Evolutionary conservation across 2,113 vertebrate species (phyloP).

Genomic region (Capreolus pygargus): DNA sequence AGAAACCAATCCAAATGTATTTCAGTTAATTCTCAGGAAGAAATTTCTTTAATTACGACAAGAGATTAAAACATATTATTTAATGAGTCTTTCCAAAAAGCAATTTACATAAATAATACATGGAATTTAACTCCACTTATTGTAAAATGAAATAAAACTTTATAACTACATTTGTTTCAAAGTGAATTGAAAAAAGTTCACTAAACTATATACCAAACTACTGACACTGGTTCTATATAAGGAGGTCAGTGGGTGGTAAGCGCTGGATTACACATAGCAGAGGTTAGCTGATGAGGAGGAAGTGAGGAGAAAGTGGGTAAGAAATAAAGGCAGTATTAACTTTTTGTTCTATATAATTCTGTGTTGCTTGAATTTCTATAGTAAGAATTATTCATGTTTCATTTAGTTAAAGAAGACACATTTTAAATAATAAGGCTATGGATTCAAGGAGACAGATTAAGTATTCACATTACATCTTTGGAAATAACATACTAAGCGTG

Average conservation of each 20-base stretch:
- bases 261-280: not conserved
- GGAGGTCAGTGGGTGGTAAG: not conserved
- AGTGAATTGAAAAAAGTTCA: not conserved
- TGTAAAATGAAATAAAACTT: not conserved
- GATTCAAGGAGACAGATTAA: not conserved
- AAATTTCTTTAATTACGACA: constrained; percentile 19
- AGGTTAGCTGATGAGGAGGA: not conserved
- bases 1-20: constrained; percentile 18
- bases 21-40: not conserved
- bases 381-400: not conserved
- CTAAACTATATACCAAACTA: not conserved
- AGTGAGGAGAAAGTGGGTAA: not conserved
- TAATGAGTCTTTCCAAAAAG: constrained; percentile 6
- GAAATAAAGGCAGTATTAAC: not conserved
- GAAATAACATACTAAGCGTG: not conserved
- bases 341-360: not conserved
- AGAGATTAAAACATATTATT: constrained; percentile 27
- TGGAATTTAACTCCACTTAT: not conserved
- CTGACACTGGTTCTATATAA: not conserved
- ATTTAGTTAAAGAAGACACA: not conserved
- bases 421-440: not conserved
- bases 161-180: constrained; percentile 30
- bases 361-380: not conserved
- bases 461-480: not conserved
- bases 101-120: not conserved